These are phyloP conservation scores for Apostichopus californicus DNA, from an alignment of 35 echinoderm and acorn worm species.

Conservation along the genomic window DNA sequence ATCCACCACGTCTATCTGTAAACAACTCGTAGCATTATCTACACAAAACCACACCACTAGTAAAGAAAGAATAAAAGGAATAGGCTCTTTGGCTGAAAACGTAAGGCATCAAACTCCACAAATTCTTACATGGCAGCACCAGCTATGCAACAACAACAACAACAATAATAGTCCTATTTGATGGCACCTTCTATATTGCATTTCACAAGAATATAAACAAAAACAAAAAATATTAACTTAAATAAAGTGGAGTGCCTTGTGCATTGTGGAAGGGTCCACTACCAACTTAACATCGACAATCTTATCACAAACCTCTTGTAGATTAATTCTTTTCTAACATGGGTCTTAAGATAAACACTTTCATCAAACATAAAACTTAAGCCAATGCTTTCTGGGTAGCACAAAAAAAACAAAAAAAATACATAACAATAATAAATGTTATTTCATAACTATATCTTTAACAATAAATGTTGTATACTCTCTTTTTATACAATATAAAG, in stretches of 20 bases:
- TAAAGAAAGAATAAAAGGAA: background rate
- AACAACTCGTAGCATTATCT: no score
- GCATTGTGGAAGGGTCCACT: no score
- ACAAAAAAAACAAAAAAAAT: background rate
- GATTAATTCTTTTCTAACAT: no score
- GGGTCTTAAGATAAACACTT: no score
- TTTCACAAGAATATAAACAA: background rate
- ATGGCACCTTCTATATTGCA: slow-evolving; percentile 3
- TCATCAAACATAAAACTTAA: background rate
- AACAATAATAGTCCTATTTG: background rate
- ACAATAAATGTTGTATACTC: background rate
- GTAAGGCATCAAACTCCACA: background rate
- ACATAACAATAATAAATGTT: background rate
- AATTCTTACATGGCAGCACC: background rate
- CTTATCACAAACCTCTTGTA: no score
- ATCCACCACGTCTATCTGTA: no score
- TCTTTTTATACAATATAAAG: background rate
- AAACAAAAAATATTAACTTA: background rate
- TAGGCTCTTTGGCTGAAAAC: background rate
- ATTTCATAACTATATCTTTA: background rate
- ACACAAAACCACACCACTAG: background rate
- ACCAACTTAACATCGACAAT: no score
- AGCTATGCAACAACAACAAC: background rate
- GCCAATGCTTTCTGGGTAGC: background rate
- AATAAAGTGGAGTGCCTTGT: background rate